Evolutionary conservation across 2,888 invertebrate genomes (phyloP), one percentile per base, ranked within the genome.

Genomic region (Crioceris asparagi): DNA sequence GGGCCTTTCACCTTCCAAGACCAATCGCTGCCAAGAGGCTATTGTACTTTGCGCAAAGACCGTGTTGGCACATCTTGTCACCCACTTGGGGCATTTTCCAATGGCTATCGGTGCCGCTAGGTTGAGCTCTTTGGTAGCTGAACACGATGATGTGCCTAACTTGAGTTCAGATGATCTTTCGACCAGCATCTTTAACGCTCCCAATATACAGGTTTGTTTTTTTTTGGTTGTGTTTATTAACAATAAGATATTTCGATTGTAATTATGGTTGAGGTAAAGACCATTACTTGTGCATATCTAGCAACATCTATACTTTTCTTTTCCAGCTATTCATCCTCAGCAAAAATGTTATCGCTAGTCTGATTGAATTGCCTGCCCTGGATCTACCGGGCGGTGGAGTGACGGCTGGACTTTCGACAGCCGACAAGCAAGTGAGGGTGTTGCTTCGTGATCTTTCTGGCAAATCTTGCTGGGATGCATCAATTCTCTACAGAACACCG

Each of bases 401-500:
- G 11, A 82, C 83, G 1, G 72, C 77, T 53, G 87, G 85, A 8
- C 64, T 90, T 21, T 74, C 79, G 35, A 85, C 86, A 1, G 84
- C 85, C 4, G 79, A 81, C 50, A 82, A 83, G 32, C 83, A 84
- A 71, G 66, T 65, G 37, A 74, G 96, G 21, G 79, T 94, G 15
- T 67, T 96, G 10, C 67, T 94, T 41, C 74, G 96, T 6, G 93
- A 94, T 66, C 71, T 93, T 37, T 83, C 87, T 18, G 94, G 96
- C 32, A 96, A 94, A 67, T 86, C 88, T 33, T 88, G 90, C 53
- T 96, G 96, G 94, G 94, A 96, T 65, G 88, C 88, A 25, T 86
- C 91, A 1, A 84, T 92, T 40, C 69, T 96, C 1, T 88, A 88
- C 64, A 79, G 82, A 57, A 80, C 82, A 52, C 83, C 85, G 1